phyloP scores from a whole-genome alignment of 2,113 vertebrate species.

The Garra rufa region DNA sequence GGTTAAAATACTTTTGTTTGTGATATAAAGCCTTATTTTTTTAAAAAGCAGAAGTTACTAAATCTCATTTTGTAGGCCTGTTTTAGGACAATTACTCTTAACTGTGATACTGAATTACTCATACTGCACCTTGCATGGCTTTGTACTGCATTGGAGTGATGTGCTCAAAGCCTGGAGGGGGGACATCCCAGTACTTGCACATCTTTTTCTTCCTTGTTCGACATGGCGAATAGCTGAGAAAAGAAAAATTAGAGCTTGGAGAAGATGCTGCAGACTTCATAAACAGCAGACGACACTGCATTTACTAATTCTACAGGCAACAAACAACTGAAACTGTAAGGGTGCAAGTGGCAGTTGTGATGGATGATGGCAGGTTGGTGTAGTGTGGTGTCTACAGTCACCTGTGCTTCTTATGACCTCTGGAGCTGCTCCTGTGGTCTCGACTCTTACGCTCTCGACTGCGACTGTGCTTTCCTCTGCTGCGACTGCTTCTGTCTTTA shows the following conservation, averaged over 20 bases:
- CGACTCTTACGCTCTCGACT: constrained; percentile 69
- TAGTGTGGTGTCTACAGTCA: background rate
- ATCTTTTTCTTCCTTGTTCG: constrained; percentile 72
- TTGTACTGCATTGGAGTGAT: constrained; percentile 80
- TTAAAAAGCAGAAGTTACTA: no score
- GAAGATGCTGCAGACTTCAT: background rate
- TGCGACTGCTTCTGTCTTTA: constrained; percentile 71
- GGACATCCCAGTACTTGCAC: constrained; percentile 78
- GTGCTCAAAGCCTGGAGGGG: constrained; percentile 78
- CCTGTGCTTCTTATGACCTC: constrained; percentile 79
- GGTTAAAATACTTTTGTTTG: no score
- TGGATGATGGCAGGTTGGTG: background rate
- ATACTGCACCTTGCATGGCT: constrained; percentile 77
- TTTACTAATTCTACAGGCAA: background rate
- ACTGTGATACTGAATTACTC: background rate
- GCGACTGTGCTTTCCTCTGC: constrained; percentile 68
- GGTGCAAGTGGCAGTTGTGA: background rate
- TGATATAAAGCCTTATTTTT: no score
- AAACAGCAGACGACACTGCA: background rate
- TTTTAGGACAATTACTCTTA: no score
- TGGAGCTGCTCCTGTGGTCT: constrained; percentile 71
- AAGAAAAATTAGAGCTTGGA: background rate
- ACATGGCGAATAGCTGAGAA: constrained; percentile 69
- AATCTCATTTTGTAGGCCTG: no score
- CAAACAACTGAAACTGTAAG: background rate